phyloP scores from a whole-genome alignment of 1,140 invertebrate genomes.

The Diprion similis region DNA sequence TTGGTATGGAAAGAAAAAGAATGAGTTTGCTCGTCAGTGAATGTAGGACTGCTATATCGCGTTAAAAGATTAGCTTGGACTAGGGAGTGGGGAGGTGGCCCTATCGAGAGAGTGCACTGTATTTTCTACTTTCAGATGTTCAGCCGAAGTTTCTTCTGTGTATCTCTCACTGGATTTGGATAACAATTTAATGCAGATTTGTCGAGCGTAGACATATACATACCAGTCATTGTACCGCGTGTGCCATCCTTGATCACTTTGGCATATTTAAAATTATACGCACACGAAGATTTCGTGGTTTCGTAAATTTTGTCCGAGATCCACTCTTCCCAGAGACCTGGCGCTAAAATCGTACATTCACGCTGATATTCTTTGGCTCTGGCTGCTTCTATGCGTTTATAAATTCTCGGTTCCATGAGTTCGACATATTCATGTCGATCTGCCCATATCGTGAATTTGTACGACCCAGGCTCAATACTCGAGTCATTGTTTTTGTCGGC shows the following conservation, averaged over 20 bases:
- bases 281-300: not conserved
- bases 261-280: not conserved
- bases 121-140: too few species aligned
- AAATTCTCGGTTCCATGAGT: not conserved
- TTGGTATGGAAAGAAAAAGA: too few species aligned
- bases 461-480: not conserved
- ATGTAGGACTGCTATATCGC: too few species aligned
- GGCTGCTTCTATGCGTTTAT: not conserved
- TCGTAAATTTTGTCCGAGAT: not conserved
- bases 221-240: not conserved
- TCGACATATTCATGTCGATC: not conserved
- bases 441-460: not conserved
- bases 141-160: too few species aligned
- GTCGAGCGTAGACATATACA: too few species aligned
- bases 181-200: too few species aligned
- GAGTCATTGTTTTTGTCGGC: not conserved
- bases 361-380: not conserved
- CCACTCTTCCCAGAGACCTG: not conserved
- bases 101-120: too few species aligned
- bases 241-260: not conserved
- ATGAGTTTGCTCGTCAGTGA: too few species aligned
- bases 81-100: too few species aligned
- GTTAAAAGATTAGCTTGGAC: too few species aligned
- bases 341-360: not conserved
- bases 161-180: too few species aligned